Base-by-base conservation (phyloP, 53 echinoderm and acorn worm genomes). In the Stichopus horrens region DNA sequence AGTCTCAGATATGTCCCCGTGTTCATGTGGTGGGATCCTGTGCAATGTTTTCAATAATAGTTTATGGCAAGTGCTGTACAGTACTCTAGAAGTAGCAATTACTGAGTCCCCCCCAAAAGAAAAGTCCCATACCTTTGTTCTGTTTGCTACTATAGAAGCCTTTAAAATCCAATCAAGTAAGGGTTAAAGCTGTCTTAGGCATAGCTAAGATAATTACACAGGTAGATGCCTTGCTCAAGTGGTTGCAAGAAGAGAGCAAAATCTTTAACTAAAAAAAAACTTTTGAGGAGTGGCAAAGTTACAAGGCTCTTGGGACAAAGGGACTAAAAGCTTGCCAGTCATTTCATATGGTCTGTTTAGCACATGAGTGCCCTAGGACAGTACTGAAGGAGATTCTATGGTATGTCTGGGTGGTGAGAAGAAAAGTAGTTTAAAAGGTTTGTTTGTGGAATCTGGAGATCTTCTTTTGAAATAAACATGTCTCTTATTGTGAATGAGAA, bases 151-250 rank as follows among this genome's bases (percentile, higher is more conserved):
- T 63, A 60, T 5, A 63, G 63, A 79, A 19, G 52, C 77, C 79
- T 79, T 79, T 79, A 79, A 79, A 79, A 79, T 79, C 55, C 79
- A 79, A 79, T 79, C 79, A 79, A 63, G 63, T 7, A 63, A 63
- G 63, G 63, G 52, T 77, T 77, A 23, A 77, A 77, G 77, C 52
- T 77, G 52, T 77, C 54, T 77, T 16, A 77, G 54, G n/a, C 14
- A 7, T 11, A 55, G 55, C 79, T 55, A 79, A 52, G 55, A 79
- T 79, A 79, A 79, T 79, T 79, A 53, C 55, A 52, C 54, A 79
- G 55, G 79, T 79, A 79, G 53, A 79, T 79, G 79, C 52, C 55
- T 55, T 53, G 53, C 51, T 79, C 55, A 79, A 79, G 54, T 75
- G 9, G 23, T 37, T 37, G 37, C 37, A 37, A 37, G 37, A 37